Conservation (phyloP, 2,797 vertebrate genomes). For the Oceanodroma leucorhoa region DNA sequence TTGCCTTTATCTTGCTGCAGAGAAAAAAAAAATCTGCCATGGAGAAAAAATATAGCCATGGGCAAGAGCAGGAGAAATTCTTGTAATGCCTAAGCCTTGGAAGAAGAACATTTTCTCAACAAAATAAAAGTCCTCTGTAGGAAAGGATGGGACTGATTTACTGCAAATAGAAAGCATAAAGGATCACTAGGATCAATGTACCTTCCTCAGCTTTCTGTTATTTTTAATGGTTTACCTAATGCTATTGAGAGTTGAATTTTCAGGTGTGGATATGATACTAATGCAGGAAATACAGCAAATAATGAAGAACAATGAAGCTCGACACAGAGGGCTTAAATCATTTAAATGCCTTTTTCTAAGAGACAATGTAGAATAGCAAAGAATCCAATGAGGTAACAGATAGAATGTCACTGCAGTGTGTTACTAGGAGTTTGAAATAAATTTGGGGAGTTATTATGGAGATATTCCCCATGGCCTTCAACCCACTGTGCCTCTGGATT, state of each 20-base stretch:
- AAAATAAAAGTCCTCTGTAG: constrained; percentile 22
- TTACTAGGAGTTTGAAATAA: constrained; percentile 54
- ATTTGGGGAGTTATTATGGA: constrained; percentile 59
- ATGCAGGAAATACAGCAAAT: constrained; percentile 23
- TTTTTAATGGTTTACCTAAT: constrained; percentile 21
- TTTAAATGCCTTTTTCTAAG: constrained; percentile 44
- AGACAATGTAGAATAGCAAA: constrained; percentile 43
- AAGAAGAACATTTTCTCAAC: constrained; percentile 15
- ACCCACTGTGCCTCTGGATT: constrained; percentile 13
- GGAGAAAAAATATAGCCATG: neutral
- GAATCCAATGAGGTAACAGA: constrained; percentile 43
- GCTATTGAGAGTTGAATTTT: constrained; percentile 23
- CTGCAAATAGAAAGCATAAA: constrained; percentile 51
- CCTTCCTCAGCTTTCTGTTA: constrained; percentile 26
- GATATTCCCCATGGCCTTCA: constrained; percentile 50
- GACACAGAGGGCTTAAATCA: constrained; percentile 40
- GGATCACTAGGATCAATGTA: constrained; percentile 33
- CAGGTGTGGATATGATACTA: constrained; percentile 40
- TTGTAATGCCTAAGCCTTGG: neutral
- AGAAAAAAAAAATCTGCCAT: neutral
- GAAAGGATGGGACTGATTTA: constrained; percentile 41
- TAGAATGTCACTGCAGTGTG: neutral
- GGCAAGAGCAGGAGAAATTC: constrained; percentile 19
- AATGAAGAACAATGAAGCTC: constrained; percentile 6
- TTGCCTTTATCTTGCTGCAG: neutral